A percentile compares a stretch with the other conserved stretches of the same genome.
Conservation (phyloP, 2,888 invertebrate species). For the Hydrotaea diabolus region DNA sequence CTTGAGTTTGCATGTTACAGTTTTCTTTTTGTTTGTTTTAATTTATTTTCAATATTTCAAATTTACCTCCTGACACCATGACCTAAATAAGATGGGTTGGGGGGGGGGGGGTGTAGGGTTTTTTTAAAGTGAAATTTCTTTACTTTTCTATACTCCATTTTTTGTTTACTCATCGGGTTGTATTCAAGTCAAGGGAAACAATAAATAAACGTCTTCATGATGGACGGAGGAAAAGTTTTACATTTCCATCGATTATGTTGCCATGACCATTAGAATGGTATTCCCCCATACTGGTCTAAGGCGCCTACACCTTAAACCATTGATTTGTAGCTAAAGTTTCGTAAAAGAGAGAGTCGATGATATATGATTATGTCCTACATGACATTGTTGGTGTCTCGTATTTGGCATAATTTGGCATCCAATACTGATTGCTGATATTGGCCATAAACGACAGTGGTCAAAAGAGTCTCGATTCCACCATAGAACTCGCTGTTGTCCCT, state of each 20-base stretch:
- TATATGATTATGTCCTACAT: neutral
- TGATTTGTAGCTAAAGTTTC: no score
- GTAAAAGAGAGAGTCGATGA: no score
- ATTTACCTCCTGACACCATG: conserved; percentile 4
- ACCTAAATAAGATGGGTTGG: neutral
- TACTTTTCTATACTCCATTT: neutral
- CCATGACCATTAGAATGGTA: no score
- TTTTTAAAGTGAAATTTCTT: neutral
- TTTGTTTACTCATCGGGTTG: neutral
- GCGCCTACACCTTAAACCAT: no score
- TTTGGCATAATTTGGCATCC: no score
- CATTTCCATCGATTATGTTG: neutral
- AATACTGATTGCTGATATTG: no score
- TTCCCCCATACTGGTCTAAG: no score
- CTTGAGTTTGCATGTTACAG: neutral
- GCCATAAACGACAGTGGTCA: no score
- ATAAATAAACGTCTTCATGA: neutral
- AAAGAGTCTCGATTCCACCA: no score
- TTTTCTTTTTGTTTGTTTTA: neutral
- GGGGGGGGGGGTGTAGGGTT: no score
- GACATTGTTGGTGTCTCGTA: no score
- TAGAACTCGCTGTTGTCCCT: no score
- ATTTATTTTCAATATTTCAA: neutral
- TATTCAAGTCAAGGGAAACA: neutral
- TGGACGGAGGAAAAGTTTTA: neutral